Conservation (phyloP, 2,797 vertebrate genomes). For the Eutrigla gurnardus region DNA sequence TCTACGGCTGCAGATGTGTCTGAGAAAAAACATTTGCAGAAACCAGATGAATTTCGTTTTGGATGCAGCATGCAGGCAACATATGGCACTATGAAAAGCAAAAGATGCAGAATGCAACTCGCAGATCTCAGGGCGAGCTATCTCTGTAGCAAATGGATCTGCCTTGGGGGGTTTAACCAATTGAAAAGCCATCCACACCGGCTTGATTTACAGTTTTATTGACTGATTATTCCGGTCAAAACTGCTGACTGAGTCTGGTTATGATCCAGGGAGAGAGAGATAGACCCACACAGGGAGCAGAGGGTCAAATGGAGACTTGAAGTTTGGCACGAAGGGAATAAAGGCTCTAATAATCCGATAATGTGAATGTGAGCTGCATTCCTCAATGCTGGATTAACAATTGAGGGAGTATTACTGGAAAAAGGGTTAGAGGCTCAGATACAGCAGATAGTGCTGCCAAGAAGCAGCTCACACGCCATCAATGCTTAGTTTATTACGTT, state of each 20-base stretch:
- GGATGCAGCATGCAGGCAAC: constrained; percentile 22
- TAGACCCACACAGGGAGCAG: constrained; percentile 14
- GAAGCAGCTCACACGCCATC: background rate
- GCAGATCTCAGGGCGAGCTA: constrained; percentile 5
- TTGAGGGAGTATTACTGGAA: constrained; percentile 10
- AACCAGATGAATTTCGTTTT: background rate
- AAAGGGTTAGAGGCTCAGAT: constrained; percentile 26
- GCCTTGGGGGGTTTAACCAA: constrained; percentile 49
- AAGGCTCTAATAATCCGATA: constrained; percentile 54
- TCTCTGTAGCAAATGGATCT: constrained; percentile 40
- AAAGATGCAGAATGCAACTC: constrained; percentile 19
- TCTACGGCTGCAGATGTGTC: background rate
- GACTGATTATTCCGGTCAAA: constrained; percentile 70
- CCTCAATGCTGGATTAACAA: constrained; percentile 44
- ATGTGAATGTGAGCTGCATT: constrained; percentile 46
- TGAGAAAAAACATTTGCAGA: background rate
- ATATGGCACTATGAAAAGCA: background rate
- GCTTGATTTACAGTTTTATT: constrained; percentile 69
- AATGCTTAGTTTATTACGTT: constrained; percentile 21
- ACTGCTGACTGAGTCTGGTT: constrained; percentile 69
- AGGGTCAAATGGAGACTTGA: constrained; percentile 44
- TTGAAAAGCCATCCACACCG: constrained; percentile 57
- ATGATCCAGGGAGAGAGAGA: constrained; percentile 41
- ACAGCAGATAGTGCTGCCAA: constrained; percentile 19
- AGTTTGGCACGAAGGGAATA: constrained; percentile 44